A percentile compares a stretch with the other conserved stretches of the same genome.
Conservation (phyloP, 2,888 invertebrate species). For the Andricus curvator region DNA sequence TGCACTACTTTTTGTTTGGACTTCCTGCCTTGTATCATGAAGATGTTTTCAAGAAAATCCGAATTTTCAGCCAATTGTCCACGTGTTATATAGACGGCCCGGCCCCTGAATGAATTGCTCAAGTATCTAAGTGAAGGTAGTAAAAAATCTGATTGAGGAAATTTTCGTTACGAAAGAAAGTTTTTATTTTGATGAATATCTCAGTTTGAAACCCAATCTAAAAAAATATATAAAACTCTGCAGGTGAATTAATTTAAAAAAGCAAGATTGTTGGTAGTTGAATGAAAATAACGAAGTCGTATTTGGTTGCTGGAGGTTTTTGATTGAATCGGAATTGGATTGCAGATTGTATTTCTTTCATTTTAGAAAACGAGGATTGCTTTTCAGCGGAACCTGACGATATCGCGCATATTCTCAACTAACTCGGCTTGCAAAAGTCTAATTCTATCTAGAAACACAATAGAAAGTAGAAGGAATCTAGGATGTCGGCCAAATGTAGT, state of each 20-base stretch:
- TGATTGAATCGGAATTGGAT: neutral
- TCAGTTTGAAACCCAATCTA: neutral
- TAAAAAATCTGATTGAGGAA: conserved; percentile 25
- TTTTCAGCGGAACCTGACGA: conserved; percentile 12
- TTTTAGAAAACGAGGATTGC: conserved; percentile 29
- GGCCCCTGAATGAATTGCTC: conserved; percentile 14
- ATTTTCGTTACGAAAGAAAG: neutral
- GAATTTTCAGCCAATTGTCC: too few relatives aligned
- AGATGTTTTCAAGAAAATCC: too few relatives aligned
- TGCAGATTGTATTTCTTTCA: conserved; percentile 1
- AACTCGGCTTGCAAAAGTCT: conserved; percentile 57
- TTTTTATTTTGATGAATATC: conserved; percentile 19
- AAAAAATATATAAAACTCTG: neutral
- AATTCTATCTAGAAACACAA: conserved; percentile 70
- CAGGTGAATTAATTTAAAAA: neutral
- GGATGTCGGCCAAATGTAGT: conserved; percentile 62
- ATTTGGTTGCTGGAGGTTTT: neutral
- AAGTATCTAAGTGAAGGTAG: conserved; percentile 27
- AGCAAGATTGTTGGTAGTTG: neutral
- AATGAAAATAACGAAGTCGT: neutral
- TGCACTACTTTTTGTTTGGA: too few relatives aligned
- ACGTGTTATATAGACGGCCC: too few relatives aligned
- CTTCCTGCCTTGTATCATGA: too few relatives aligned
- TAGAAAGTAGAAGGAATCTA: conserved; percentile 72
- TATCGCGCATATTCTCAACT: conserved; percentile 13